Evolutionary conservation across 2,113 vertebrate genomes (phyloP), one percentile per base, ranked within the genome.

Genomic region (Salvelinus sp.): DNA sequence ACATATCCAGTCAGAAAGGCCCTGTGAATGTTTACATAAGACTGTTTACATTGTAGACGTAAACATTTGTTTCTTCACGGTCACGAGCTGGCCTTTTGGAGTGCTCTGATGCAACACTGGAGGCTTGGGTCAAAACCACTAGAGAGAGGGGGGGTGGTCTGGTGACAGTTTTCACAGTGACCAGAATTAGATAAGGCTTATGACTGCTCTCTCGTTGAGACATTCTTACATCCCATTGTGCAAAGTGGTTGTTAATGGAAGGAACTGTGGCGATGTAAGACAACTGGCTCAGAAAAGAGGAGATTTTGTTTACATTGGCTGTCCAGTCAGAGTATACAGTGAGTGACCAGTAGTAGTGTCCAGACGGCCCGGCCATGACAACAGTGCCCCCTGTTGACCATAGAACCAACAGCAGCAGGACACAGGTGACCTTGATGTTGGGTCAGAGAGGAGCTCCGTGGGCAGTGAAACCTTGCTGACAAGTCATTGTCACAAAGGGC

Each of bases 61-160:
- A 86, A 89, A 89, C 88, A 90, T 89, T 87, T 88, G 83, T 86
- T 87, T 77, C 86, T 79, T 70, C 50, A 60, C 70, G 81, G 88
- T 85, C 88, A 87, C 62, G 66, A 79, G 79, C 44, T n/a, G 68
- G 73, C 83, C 77, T 81, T 82, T 82, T 80, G 5, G 71, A 83
- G 82, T 62, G 58, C 66, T 63, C 14, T 86, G 80, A 89, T 82
- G 76, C 80, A 82, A 85, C 85, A 84, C 76, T 57, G 64, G 60
- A 79, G 74, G 82, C 71, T 20, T n/a, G 2, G 68, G 73, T 74
- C 79, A 79, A 80, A 76, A 81, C 57, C 75, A 27, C 62, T 18
- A 69, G 58, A 7, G 54, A 57, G 5, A 57, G 54, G 10, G 66
- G 20, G 12, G 50, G 62, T 58, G 58, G 58, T 62, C 20, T 62